Base-by-base conservation (phyloP, 2,888 invertebrate genomes). In the Luffia ferchaultella region DNA sequence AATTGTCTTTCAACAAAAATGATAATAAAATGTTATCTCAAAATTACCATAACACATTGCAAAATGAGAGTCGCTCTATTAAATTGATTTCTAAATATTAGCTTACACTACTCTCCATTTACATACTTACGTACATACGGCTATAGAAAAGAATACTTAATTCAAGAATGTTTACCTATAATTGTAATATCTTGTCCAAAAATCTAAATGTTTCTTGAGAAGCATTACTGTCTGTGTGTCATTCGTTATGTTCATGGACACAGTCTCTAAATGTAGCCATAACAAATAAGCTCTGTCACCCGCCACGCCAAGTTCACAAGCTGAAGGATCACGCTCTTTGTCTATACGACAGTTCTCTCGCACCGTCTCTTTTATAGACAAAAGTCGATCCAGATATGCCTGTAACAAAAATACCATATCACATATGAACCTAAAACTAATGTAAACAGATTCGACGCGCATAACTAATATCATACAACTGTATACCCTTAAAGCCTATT, bases 211-310 rank as follows among this genome's bases (percentile, higher is more conserved):
- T 59, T 88, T 88, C 60, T 87, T 83, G 18, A 93, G 84, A 62
- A 92, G 91, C 1, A 94, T 92, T 16, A 86, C 85, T 1, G 89
- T 87, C 18, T 91, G 90, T 1, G 93, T 91, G 48, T 87, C 88
- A 0, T 88, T 86, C 0, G 63, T 55, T 41, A 91, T 90, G 1
- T 93, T 92, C 16, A 86, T 86, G 0, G 90, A 88, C 1, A 90
- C 85, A 1, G 93, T 92, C 56, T 95, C 88, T 58, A 93, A 89
- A 16, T 92, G 86, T 18, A 93, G 85, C 73, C 93, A 87, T 43
- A 96, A 72, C 53, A 95, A 73, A 52, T 91, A 88, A 0, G 95
- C 95, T 50, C 89, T 87, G 70, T 95, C 93, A 2, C 94, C 93
- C 12, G 92, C 80, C 54, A 89, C 87, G 0, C 68, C 62, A 2